These are phyloP conservation scores for Uropetala carovei DNA, from an alignment of 2,888 invertebrate genomes.

Conservation along the genomic window DNA sequence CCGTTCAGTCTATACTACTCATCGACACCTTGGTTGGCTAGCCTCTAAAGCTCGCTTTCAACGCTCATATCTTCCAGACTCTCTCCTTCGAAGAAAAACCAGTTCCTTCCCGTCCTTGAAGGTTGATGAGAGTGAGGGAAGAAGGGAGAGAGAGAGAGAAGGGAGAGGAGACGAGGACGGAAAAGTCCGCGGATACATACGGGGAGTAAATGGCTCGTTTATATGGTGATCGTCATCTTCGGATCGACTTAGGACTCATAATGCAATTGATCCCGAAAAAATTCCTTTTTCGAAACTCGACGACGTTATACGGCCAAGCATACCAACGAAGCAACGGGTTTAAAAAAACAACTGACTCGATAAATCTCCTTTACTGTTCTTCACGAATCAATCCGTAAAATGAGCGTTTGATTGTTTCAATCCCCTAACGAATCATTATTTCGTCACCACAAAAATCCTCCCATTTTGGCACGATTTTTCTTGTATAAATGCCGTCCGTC, in stretches of 20 bases:
- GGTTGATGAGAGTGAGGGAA: background rate
- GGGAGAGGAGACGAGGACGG: background rate
- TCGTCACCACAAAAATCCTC: background rate
- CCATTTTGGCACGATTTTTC: no score
- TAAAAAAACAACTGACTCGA: background rate
- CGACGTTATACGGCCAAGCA: background rate
- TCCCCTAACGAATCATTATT: background rate
- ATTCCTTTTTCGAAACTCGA: slow-evolving; percentile 2
- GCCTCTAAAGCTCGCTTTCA: slow-evolving; percentile 19
- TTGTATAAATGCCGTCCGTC: no score
- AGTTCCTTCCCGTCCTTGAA: slow-evolving; percentile 33
- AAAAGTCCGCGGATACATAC: background rate
- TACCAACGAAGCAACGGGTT: background rate
- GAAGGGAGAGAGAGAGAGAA: background rate
- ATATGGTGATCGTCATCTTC: slow-evolving; percentile 35
- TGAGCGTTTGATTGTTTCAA: background rate
- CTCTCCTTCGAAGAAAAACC: background rate
- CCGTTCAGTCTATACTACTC: background rate
- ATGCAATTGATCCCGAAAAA: background rate
- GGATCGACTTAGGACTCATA: background rate
- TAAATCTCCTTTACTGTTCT: background rate
- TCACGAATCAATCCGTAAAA: background rate
- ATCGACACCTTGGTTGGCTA: slow-evolving; percentile 15
- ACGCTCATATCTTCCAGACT: slow-evolving; percentile 13
- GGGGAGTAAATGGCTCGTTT: slow-evolving; percentile 6